Percentiles rank a stretch among this genome's conserved stretches.
phyloP scores from a whole-genome alignment of 2,113 vertebrate genomes.

The Prunella fulvescens region DNA sequence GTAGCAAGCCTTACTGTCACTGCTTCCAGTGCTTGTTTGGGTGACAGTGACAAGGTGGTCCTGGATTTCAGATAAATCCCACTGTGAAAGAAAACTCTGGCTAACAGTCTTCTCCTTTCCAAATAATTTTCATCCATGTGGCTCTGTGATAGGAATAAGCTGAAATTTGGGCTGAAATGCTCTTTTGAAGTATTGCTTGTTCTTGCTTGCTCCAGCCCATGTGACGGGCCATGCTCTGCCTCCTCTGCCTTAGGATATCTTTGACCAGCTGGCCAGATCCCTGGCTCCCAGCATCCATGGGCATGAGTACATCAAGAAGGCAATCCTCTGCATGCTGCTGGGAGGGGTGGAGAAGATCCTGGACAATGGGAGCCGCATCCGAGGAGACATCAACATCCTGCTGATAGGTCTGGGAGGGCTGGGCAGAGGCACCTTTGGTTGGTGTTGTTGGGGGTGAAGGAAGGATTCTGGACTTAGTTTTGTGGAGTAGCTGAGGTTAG shows the following conservation, averaged over 20 bases:
- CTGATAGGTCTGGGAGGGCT: conserved; percentile 82
- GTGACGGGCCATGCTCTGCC: fast-evolving
- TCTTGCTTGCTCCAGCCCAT: background rate
- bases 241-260: conserved; percentile 79
- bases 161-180: background rate
- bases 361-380: conserved; percentile 90
- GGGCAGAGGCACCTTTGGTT: background rate
- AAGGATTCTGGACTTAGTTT: background rate
- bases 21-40: background rate
- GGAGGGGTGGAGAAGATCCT: conserved; percentile 94
- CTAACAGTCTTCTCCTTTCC: background rate
- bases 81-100: background rate
- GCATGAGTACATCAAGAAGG: conserved; percentile 96
- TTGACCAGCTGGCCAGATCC: conserved; percentile 87
- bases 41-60: background rate
- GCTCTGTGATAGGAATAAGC: background rate
- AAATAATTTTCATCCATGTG: background rate
- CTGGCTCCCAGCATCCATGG: conserved; percentile 96
- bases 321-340: conserved; percentile 93
- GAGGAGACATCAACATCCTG: conserved; percentile 96
- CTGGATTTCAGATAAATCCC: background rate
- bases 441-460: fast-evolving
- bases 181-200: background rate
- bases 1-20: background rate
- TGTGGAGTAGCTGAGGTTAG: background rate